Base-by-base conservation (phyloP, 1,140 invertebrate species). In the Rhopalosiphum maidis region DNA sequence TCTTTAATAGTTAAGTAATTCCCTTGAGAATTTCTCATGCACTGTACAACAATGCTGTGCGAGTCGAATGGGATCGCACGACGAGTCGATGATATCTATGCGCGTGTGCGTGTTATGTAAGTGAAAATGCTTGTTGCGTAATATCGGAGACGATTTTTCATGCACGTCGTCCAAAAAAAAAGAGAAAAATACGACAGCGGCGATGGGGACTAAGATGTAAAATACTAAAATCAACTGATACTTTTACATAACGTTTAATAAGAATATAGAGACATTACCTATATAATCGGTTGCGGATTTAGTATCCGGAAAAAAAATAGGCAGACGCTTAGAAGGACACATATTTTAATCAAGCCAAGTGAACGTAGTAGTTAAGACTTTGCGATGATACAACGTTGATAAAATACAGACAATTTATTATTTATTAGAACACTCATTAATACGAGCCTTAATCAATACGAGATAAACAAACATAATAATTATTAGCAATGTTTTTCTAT, bases 21-120 rank as follows among this genome's bases (percentile, higher is more conserved):
- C 54, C 25, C 89, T 90, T 90, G 89, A 68, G 54, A 68, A 8
- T 43, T 68, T 90, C 51, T 55, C 88, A 51, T 18, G 18, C 18
- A 37, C 9, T 55, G 21, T 35, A 68, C 25, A 90, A 90, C 89
- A 90, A 90, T 43, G 15, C 43, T 9, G 89, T 9, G 89, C 54
- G 89, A 90, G 89, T 90, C 89, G 89, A 90, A 90, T 90, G 54
- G 54, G 41, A 90, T 43, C 55, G 89, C 89, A 89, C 87, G 46
- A 90, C 35, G 46, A 55, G n/a, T 89, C 48, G n/a, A 89, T 89
- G 87, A 55, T 90, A n/a, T 60, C n/a, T 90, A 37, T 21, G 37
- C 18, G 41, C 25, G 25, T n/a, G 8, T 22, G 55, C 15, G 41
- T 43, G 37, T 68, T 90, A 90, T 30, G 18, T 68, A 90, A 90